Base-by-base conservation (phyloP, 2,888 invertebrate genomes). In the Chloroclystis v-ata region DNA sequence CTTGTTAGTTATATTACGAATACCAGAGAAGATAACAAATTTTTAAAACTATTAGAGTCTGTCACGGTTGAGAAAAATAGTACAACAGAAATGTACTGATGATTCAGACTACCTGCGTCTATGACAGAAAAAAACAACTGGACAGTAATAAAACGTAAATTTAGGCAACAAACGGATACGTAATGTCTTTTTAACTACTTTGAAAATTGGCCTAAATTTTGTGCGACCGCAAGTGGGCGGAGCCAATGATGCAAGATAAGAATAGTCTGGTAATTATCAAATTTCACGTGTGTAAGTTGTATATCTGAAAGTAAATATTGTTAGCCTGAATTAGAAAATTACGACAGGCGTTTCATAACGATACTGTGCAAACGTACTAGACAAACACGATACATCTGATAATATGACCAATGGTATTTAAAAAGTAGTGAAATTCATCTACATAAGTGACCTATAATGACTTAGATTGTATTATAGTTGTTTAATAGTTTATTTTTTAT, bases 301-400 rank as follows among this genome's bases (percentile, higher is more conserved):
- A 77, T 84, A 85, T 86, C 86, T 65, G 52, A 70, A 65, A 72
- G 75, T 69, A 83, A 86, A 86, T 79, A 83, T 80, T 77, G 77
- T 76, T 72, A 69, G 67, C 67, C 72, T 67, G 64, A 62, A 72
- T 78, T 74, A 73, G 72, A 73, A 68, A 66, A 72, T 73, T 68
- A 74, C 72, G 62, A 65, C 67, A 69, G 52, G 56, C 48, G 71
- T 82, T 82, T 79, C 80, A 61, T 78, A 81, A 79, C 69, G 59
- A 62, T 53, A 58, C 63, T 53, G 63, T 71, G 68, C 69, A 57
- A 72, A 75, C 63, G 61, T 49, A 52, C 50, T 64, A 57, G 58
- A 49, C 58, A 62, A 61, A 69, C 63, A 66, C 43, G 42, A 49
- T 35, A 47, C 47, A 29, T n/a, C 6, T n/a, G 6, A 20, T 20